Percentiles rank a stretch among this genome's conserved stretches.
phyloP scores from a whole-genome alignment of 1,140 invertebrate species.

The Magallana gigas region DNA sequence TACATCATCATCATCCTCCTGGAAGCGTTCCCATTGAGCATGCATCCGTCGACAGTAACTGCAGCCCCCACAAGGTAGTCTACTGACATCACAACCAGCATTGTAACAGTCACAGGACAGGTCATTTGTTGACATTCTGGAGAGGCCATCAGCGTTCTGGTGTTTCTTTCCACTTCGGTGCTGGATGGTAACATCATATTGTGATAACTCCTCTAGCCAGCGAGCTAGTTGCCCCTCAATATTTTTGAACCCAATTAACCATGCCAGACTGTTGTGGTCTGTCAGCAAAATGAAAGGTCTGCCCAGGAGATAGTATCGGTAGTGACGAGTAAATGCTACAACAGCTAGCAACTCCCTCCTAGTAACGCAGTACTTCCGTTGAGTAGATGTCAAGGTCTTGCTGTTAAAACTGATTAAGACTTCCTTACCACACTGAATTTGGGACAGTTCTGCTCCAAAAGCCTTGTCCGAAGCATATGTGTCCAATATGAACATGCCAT shows the following conservation, averaged over 20 bases:
- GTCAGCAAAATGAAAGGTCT: constrained; percentile 55
- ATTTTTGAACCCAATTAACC: constrained; percentile 61
- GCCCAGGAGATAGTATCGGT: constrained; percentile 54
- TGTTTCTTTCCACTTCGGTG: constrained; percentile 50
- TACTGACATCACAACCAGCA: neutral
- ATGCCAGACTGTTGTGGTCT: constrained; percentile 60
- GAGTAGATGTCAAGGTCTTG: constrained; percentile 40
- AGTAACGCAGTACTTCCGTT: constrained; percentile 63
- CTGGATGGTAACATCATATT: constrained; percentile 56
- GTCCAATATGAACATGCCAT: constrained; percentile 65
- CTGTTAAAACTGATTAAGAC: constrained; percentile 39
- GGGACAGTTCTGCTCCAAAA: constrained; percentile 59
- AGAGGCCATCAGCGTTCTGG: constrained; percentile 59
- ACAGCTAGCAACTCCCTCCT: constrained; percentile 60
- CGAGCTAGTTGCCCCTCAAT: constrained; percentile 58
- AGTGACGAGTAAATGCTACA: constrained; percentile 43
- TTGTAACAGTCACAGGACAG: constrained; percentile 2
- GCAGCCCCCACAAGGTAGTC: constrained; percentile 46
- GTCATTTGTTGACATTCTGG: constrained; percentile 23
- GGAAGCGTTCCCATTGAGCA: constrained; percentile 33
- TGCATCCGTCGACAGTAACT: constrained; percentile 20
- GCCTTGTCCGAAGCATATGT: constrained; percentile 61
- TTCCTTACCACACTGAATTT: constrained; percentile 60
- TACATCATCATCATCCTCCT: neutral
- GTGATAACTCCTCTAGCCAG: constrained; percentile 60